A percentile compares a stretch with the other conserved stretches of the same genome.
Conservation (phyloP, 2,113 vertebrate species). For the Phalacrocorax brasilianus region DNA sequence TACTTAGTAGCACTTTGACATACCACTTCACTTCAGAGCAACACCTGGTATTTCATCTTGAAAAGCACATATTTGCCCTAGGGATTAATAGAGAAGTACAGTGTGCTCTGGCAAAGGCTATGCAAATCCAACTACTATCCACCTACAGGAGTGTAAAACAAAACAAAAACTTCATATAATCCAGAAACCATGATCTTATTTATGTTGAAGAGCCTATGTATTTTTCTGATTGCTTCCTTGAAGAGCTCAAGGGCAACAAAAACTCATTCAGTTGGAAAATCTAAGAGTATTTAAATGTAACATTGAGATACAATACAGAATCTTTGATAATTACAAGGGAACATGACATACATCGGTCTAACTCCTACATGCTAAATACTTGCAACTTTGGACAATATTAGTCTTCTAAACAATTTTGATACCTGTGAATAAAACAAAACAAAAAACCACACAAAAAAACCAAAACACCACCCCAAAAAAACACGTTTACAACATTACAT, state of each 20-base stretch:
- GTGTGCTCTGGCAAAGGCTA: neutral
- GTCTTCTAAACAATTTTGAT: neutral
- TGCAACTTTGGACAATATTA: neutral
- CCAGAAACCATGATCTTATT: neutral
- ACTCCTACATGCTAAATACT: neutral
- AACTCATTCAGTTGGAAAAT: neutral
- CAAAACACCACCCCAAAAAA: neutral
- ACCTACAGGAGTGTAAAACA: neutral
- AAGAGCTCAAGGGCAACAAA: neutral
- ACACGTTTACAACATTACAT: rapidly evolving
- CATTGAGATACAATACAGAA: neutral
- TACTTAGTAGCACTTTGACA: neutral
- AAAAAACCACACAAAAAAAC: neutral
- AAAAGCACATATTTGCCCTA: neutral
- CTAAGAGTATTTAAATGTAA: neutral
- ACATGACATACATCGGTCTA: neutral
- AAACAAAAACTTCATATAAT: neutral
- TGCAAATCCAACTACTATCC: neutral
- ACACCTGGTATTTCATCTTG: slow-evolving; percentile 6
- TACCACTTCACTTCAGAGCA: neutral
- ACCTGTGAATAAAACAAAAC: neutral
- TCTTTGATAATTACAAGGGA: neutral
- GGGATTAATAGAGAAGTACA: neutral
- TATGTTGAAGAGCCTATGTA: neutral
- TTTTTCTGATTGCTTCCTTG: neutral